Evolutionary conservation across 2,888 invertebrate species (phyloP).

Genomic region (Cephus rjabovi): DNA sequence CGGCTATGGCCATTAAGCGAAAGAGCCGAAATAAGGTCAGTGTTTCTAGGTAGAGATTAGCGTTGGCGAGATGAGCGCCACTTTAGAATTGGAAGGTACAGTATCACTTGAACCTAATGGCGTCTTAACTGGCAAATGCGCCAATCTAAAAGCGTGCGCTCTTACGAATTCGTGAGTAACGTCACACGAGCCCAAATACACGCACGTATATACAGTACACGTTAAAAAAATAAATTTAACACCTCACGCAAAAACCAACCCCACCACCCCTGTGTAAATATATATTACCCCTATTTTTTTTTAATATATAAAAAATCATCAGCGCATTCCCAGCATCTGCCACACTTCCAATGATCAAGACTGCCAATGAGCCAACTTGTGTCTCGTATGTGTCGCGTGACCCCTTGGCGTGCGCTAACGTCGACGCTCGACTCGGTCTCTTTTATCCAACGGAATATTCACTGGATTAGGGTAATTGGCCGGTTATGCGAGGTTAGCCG

Average conservation of each 20-base stretch:
- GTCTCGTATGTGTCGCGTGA: background rate
- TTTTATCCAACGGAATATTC: conserved; percentile 61
- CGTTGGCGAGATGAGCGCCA: background rate
- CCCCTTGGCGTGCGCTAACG: background rate
- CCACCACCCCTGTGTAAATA: background rate
- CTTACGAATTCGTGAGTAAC: background rate
- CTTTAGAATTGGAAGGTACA: background rate
- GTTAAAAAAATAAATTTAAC: background rate
- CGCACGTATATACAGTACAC: too few species aligned
- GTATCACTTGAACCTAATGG: background rate
- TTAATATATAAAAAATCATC: background rate
- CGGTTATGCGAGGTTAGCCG: conserved; percentile 42
- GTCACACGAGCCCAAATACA: background rate
- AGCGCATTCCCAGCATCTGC: background rate
- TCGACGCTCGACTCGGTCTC: conserved; percentile 19
- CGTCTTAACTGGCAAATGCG: background rate
- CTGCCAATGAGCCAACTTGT: background rate
- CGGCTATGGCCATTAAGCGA: background rate
- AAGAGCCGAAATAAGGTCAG: background rate
- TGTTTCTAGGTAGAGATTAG: background rate
- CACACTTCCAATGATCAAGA: background rate
- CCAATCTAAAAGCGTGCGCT: background rate
- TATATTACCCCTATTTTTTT: background rate
- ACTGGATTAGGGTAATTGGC: conserved; percentile 64
- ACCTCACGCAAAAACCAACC: background rate